Base-by-base conservation (phyloP, 2,888 invertebrate genomes). In the Sarcophaga subvicina region DNA sequence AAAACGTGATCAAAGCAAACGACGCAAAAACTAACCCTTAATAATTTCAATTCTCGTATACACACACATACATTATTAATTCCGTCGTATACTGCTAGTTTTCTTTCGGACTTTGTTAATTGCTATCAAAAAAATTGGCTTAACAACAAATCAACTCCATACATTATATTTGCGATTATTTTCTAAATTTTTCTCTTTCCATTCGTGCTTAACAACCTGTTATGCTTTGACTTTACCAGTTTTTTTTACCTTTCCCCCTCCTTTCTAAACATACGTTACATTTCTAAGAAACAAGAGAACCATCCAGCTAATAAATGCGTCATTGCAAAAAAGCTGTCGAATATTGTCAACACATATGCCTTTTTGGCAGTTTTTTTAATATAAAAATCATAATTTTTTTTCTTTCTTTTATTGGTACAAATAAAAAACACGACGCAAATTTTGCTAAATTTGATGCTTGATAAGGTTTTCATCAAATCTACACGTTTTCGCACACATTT, bases 181-280 rank as follows among this genome's bases (percentile, higher is more conserved):
- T 69, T 25, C 27, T 66, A 66, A 6, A 66, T 37, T 27, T 14
- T 60, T 60, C 37, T 20, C 27, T 27, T 73, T 73, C 22, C n/a
- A 47, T 62, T 49, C n/a, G 3, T 64, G 3, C n/a, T 60, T 47
- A 62, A 79, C 69, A 70, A 79, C 71, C 76, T 80, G 80, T 80
- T 76, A 63, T 25, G 37, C 10, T 67, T 22, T 45, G 14, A 14
- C 59, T 72, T 47, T 25, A 45, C 17, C 45, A 2, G 20, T 20
- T 20, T 45, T 37, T 27, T 4, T 6, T 49, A 4, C 20, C 27
- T 45, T 3, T 2, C 8, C 14, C 14, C 59, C 66, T 6, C 17
- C 6, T 27, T 63, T 37, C 45, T 64, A 27, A 54, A 22, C 17
- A 47, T 64, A 8, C 37, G 2, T 10, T 8, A 8, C 10, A 37